Evolutionary conservation across 1,140 invertebrate genomes (phyloP).

Genomic region (Heliconius himera): DNA sequence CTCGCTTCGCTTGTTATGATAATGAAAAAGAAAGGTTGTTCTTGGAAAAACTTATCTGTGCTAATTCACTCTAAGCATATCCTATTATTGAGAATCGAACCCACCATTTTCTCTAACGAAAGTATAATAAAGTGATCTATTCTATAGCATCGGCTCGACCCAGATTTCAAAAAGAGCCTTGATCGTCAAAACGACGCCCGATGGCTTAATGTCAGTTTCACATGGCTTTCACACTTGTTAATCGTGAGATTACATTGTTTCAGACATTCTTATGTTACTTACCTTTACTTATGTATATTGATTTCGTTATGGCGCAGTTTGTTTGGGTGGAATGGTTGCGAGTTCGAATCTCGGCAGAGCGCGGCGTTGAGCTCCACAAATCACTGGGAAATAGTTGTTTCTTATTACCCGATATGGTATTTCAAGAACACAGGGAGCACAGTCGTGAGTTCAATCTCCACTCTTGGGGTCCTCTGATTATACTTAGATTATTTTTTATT

Average conservation of each 20-base stretch:
- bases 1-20: too few species aligned
- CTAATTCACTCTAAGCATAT: too few species aligned
- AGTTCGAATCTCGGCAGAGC: too few species aligned
- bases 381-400: too few species aligned
- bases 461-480: too few species aligned
- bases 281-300: not conserved
- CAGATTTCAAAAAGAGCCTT: not conserved
- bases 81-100: not conserved
- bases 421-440: too few species aligned
- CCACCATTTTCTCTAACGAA: not conserved
- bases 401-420: too few species aligned
- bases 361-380: too few species aligned
- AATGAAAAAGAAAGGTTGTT: too few species aligned
- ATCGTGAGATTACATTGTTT: constrained; percentile 2
- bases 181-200: not conserved
- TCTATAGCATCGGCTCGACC: not conserved
- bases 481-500: not conserved
- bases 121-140: not conserved
- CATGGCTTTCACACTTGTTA: not conserved
- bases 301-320: too few species aligned
- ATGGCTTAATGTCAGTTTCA: not conserved
- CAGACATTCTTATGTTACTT: not conserved
- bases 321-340: too few species aligned
- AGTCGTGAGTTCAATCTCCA: not conserved
- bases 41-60: too few species aligned